A percentile compares a stretch with the other conserved stretches of the same genome.
These are phyloP conservation scores for Brotogeris chrysoptera DNA, from an alignment of 2,797 vertebrate genomes.

Conservation along the genomic window DNA sequence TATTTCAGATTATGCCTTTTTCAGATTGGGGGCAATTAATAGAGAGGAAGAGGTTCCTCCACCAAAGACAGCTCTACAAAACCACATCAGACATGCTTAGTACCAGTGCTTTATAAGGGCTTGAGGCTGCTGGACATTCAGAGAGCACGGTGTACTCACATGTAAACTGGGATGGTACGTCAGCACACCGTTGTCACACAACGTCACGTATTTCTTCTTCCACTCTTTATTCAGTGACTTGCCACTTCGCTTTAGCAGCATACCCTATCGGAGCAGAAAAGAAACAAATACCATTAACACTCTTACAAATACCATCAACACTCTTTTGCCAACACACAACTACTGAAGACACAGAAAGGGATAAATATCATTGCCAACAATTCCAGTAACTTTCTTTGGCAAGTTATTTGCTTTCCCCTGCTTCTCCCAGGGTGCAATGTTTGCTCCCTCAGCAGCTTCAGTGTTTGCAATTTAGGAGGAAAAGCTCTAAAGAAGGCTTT, in stretches of 20 bases:
- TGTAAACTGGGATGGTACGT: conserved; percentile 97
- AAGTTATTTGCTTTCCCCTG: not conserved
- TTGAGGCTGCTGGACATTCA: rapidly evolving
- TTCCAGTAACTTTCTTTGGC: not conserved
- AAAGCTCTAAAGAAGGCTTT: not conserved
- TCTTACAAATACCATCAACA: not conserved
- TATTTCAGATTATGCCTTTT: not conserved
- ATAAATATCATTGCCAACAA: rapidly evolving
- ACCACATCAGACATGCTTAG: rapidly evolving
- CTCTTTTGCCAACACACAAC: not conserved
- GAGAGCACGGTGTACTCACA: conserved; percentile 73
- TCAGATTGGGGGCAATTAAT: not conserved
- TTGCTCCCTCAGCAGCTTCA: rapidly evolving
- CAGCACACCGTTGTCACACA: conserved; percentile 94
- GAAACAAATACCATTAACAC: not conserved
- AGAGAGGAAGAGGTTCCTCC: not conserved
- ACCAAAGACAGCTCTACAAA: no score
- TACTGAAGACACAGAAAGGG: not conserved
- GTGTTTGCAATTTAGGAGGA: not conserved
- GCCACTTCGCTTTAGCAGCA: conserved; percentile 93
- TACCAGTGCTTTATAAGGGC: rapidly evolving
- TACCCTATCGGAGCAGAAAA: conserved; percentile 75
- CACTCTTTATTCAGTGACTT: conserved; percentile 97
- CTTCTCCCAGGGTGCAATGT: not conserved
- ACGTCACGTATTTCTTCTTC: conserved; percentile 98